Conservation (phyloP, 1,140 invertebrate genomes). For the Cotesia vestalis region DNA sequence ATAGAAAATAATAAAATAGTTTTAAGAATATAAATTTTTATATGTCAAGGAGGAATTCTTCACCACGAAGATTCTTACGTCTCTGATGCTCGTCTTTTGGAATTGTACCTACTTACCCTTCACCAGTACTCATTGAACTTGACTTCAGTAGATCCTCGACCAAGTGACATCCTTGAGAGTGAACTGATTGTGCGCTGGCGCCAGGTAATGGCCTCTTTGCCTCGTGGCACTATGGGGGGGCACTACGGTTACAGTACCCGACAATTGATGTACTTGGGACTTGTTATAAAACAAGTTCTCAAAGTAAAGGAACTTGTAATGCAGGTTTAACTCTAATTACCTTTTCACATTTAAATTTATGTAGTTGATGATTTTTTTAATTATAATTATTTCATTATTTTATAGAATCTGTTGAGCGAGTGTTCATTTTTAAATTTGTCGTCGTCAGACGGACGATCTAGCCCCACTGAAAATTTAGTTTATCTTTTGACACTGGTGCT, state of each 20-base stretch:
- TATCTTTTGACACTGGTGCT: slow-evolving; percentile 71
- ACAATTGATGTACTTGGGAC: slow-evolving; percentile 63
- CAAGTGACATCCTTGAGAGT: slow-evolving; percentile 47
- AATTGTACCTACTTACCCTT: slow-evolving; percentile 46
- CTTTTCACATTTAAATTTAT: neutral
- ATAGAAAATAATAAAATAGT: neutral
- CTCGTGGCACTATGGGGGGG: slow-evolving; percentile 43
- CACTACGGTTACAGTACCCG: slow-evolving; percentile 55
- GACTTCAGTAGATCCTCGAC: slow-evolving; percentile 32
- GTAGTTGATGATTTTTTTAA: neutral
- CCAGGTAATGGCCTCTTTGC: slow-evolving; percentile 47
- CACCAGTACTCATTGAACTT: slow-evolving; percentile 43
- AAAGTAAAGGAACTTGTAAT: slow-evolving; percentile 40
- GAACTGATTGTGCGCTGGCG: slow-evolving; percentile 50
- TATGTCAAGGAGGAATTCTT: slow-evolving; percentile 45
- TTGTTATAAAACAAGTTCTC: slow-evolving; percentile 50
- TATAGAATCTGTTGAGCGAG: slow-evolving; percentile 60
- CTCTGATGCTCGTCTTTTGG: slow-evolving; percentile 47
- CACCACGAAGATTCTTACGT: slow-evolving; percentile 51
- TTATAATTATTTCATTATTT: neutral
- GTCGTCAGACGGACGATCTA: slow-evolving; percentile 55
- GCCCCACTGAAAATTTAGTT: slow-evolving; percentile 69
- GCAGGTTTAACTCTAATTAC: slow-evolving; percentile 41
- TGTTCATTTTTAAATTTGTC: slow-evolving; percentile 61
- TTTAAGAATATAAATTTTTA: slow-evolving; percentile 5